Conservation (phyloP, 2,113 vertebrate species). For the Barnardius zonarius region DNA sequence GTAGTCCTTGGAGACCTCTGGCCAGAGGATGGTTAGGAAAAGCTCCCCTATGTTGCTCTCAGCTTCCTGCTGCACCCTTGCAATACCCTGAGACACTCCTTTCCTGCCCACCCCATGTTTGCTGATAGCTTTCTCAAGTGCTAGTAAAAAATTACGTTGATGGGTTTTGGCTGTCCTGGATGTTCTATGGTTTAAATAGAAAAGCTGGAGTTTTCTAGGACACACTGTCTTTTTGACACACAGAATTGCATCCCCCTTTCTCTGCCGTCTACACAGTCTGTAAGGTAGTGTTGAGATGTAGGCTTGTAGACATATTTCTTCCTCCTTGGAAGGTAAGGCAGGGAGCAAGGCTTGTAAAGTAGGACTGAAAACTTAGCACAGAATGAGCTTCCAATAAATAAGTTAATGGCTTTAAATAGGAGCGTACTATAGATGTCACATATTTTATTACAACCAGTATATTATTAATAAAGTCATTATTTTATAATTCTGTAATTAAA, state of each 20-base stretch:
- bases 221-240: accelerated
- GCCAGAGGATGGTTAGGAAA: background rate
- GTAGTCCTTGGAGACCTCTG: background rate
- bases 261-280: background rate
- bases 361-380: background rate
- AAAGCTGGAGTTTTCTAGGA: background rate
- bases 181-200: background rate
- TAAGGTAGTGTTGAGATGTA: background rate
- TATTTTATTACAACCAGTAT: constrained; percentile 35
- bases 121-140: background rate
- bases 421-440: background rate
- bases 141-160: background rate
- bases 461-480: constrained; percentile 11
- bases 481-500: background rate
- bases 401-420: background rate
- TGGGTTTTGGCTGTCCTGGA: background rate
- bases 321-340: background rate
- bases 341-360: background rate
- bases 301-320: background rate
- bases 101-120: background rate
- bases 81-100: background rate
- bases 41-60: background rate
- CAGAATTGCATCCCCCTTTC: background rate
- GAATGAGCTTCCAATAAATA: background rate
- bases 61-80: background rate